These are phyloP conservation scores for Diloba caeruleocephala DNA, from an alignment of 2,888 invertebrate species.

Conservation along the genomic window DNA sequence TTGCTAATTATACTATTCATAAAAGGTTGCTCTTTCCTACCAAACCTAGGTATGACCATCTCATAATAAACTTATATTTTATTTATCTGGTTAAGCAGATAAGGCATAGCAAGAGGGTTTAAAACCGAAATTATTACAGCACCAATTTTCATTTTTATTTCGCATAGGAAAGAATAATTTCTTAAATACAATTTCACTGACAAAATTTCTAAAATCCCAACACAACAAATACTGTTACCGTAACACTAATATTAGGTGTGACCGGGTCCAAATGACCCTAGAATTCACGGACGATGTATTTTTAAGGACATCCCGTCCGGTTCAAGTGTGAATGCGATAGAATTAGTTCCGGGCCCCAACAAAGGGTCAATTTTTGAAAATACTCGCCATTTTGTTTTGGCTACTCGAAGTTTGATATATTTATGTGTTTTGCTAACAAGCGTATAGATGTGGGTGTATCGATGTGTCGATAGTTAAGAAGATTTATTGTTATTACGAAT, in stretches of 20 bases:
- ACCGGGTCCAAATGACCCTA: slow-evolving; percentile 80
- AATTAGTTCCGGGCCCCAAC: slow-evolving; percentile 79
- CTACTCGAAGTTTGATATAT: slow-evolving; percentile 73
- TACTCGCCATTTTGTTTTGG: slow-evolving; percentile 68
- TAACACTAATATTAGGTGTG: slow-evolving; percentile 77
- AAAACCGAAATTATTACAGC: too few species aligned
- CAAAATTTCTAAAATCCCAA: slow-evolving; percentile 3
- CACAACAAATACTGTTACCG: slow-evolving; percentile 12
- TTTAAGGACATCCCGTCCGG: slow-evolving; percentile 78
- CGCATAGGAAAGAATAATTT: too few species aligned
- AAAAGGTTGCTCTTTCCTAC: too few species aligned
- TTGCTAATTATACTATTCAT: too few species aligned
- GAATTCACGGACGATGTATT: slow-evolving; percentile 85
- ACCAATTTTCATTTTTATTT: too few species aligned
- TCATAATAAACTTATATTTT: too few species aligned
- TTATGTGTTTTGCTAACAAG: slow-evolving; percentile 73
- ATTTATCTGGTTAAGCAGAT: too few species aligned
- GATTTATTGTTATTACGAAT: slow-evolving; percentile 37
- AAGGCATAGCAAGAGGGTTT: too few species aligned
- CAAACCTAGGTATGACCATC: too few species aligned
- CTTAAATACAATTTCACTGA: background rate
- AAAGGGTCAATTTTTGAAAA: slow-evolving; percentile 82
- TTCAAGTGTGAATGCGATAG: slow-evolving; percentile 82
- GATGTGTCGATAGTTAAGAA: slow-evolving; percentile 50
- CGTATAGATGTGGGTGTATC: slow-evolving; percentile 70